Base-by-base conservation (phyloP, 1,140 invertebrate species). In the Danaus plexippus region DNA sequence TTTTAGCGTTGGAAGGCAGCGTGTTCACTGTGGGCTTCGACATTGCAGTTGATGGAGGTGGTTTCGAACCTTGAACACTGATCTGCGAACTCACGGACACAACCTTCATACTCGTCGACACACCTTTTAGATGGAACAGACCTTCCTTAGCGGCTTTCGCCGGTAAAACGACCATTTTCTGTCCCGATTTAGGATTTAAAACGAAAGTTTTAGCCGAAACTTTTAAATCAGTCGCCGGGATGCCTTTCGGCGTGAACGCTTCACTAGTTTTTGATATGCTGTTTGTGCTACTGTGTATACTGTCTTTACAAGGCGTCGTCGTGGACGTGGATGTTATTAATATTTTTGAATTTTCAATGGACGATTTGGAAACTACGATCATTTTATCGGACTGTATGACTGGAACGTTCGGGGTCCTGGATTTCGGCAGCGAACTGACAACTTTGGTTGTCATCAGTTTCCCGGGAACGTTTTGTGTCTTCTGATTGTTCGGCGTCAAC, bases 121-220 rank as follows among this genome's bases (percentile, higher is more conserved):
- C 69, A 43, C 84, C 79, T 66, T 88, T 88, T 22, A 88, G 80
- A 54, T 87, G 84, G 59, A 87, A 70, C 32, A 88, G 78, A 10
- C 72, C 76, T 6, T 83, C 85, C 11, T 78, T 70, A 7, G 65
- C 71, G 1, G 68, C 53, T 73, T 87, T 87, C 18, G 85, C 80
- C 0, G 87, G 87, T 41, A 88, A 46, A 4, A 88, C 85, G 13
- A 88, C 84, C 87, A 88, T 88, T 65, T 87, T 88, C 65, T 88
- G 85, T 8, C 85, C 85, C 6, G 83, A 83, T 68, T 87, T 88
- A 9, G 84, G 81, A 67, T 87, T 88, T 11, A 88, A 59, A 43
- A 88, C 77, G 13, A 88, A 78, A 32, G 87, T 83, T 73, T 88
- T 88, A 0, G 87, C 82, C 6, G 85, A 85, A 8, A 88, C 80